Evolutionary conservation across 2,888 invertebrate genomes (phyloP), one percentile per base, ranked within the genome.

Genomic region (Choristoneura rosaceana): DNA sequence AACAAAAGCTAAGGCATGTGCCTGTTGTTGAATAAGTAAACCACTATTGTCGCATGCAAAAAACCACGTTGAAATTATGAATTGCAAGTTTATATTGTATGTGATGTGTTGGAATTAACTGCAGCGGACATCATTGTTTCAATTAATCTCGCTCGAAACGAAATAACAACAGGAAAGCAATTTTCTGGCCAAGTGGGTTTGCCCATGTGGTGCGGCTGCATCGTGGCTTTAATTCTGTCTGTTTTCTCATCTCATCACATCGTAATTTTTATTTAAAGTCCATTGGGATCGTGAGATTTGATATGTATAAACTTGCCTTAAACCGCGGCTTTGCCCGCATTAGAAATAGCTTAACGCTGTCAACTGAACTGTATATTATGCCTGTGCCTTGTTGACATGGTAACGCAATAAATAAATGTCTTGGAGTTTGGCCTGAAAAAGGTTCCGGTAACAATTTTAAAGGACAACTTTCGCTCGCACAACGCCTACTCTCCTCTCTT

Each of bases 131-230:
- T 82, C 74, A 80, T 74, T 74, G 77, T 84, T 87, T 89, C 87
- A 87, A 89, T 89, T 87, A 87, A 87, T 87, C 82, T 81, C 79
- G 70, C 81, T 79, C 80, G 80, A 80, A 79, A 77, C 79, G 80
- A 82, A 85, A 87, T 85, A 87, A 86, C 87, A 87, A 82, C 79
- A 84, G 76, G 78, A 83, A 89, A 88, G 87, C 86, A 90, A 91
- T 90, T 91, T 91, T 88, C 89, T 88, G 87, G 82, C 84, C 82
- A 87, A 89, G 87, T 85, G 86, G 82, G 81, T 86, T 81, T 82
- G 78, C 79, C 78, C 79, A 81, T 78, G 81, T 79, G 82, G 55
- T 78, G 80, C 78, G 80, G 82, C 76, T 78, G 76, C 78, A 76
- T 75, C 78, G 80, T 77, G 76, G 77, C 76, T 73, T 25, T 25